phyloP scores from a whole-genome alignment of 1,140 invertebrate genomes.

The Drosophila nebulosa region DNA sequence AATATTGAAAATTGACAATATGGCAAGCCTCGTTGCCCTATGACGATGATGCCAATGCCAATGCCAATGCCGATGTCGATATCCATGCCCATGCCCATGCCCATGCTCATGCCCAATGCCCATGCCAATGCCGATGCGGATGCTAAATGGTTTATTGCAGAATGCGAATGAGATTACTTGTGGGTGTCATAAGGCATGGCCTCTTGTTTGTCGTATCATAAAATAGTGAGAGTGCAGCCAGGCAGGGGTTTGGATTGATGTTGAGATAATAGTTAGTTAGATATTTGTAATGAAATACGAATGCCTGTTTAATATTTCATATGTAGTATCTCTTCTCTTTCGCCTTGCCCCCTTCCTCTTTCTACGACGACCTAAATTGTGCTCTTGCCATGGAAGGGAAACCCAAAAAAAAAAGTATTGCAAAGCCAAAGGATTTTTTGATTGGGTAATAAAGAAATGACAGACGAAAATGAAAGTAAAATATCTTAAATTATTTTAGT shows the following conservation, averaged over 20 bases:
- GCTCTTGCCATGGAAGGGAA: too few species aligned
- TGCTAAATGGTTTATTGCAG: constrained; percentile 1
- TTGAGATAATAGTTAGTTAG: background rate
- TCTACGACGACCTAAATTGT: too few species aligned
- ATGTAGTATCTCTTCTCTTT: too few species aligned
- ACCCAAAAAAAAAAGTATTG: too few species aligned
- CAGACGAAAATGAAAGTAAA: too few species aligned
- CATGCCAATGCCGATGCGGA: background rate
- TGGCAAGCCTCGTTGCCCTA: constrained; percentile 26
- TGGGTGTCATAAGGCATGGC: background rate
- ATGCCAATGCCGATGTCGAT: background rate
- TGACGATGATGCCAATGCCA: constrained; percentile 11
- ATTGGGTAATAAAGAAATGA: too few species aligned
- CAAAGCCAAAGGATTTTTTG: too few species aligned
- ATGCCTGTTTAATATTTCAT: background rate
- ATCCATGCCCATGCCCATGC: background rate
- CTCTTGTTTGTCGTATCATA: background rate
- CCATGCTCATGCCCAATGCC: background rate
- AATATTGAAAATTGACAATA: constrained; percentile 75
- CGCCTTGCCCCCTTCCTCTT: too few species aligned
- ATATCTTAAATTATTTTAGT: too few species aligned
- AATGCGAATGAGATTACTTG: background rate
- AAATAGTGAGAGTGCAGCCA: background rate
- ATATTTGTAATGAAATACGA: background rate
- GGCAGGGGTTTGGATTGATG: background rate